These are phyloP conservation scores for Caenorhabditis imperialis DNA, from an alignment of 2,888 invertebrate genomes.

Conservation along the genomic window DNA sequence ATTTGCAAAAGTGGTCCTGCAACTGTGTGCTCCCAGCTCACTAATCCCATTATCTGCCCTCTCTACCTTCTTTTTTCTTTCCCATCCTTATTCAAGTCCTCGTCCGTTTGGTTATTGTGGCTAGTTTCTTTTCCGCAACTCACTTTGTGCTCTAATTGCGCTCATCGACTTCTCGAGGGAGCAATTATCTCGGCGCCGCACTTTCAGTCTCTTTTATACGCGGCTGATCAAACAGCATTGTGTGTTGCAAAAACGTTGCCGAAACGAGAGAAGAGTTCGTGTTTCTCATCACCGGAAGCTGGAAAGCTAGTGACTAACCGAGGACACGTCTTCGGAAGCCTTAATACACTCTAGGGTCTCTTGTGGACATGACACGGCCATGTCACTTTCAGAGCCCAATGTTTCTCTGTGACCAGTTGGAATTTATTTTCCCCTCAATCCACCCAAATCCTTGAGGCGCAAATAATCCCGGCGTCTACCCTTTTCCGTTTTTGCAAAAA, in stretches of 20 bases:
- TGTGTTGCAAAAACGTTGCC: too few species aligned
- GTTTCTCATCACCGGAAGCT: conserved; percentile 15
- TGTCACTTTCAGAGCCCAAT: conserved; percentile 27
- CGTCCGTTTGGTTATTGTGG: too few species aligned
- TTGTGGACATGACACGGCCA: conserved; percentile 31
- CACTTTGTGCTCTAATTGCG: conserved; percentile 28
- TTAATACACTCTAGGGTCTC: conserved; percentile 9
- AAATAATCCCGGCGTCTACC: conserved; percentile 34
- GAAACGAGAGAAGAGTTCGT: too few species aligned
- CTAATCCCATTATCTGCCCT: neutral
- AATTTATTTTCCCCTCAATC: neutral
- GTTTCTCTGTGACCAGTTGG: neutral
- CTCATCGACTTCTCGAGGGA: conserved; percentile 24
- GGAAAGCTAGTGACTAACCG: conserved; percentile 28
- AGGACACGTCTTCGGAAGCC: conserved; percentile 17
- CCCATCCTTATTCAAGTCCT: conserved; percentile 34
- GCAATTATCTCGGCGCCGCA: conserved; percentile 29
- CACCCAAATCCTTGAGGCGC: conserved; percentile 30
- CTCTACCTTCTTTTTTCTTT: conserved; percentile 32
- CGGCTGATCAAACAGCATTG: conserved; percentile 47
- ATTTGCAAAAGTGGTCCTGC: too few species aligned
- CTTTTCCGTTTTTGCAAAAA: neutral
- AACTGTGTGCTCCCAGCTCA: too few species aligned
- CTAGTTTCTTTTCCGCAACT: conserved; percentile 9
- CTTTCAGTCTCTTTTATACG: conserved; percentile 19